Percentiles rank a stretch among this genome's conserved stretches.
Evolutionary conservation across 2,113 vertebrate genomes (phyloP).

Genomic region (Felis catus): F.catus_Fca126_mat1.0 CM031427.1:13324001-13324500

Average conservation of each 20-base stretch:
- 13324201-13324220: background rate
- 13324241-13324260: background rate
- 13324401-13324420: background rate
- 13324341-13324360: background rate
- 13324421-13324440: background rate
- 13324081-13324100: background rate
- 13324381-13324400: background rate
- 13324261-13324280: conserved; percentile 8
- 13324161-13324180: background rate
- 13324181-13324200: background rate
- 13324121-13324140: background rate
- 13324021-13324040: no score
- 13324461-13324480: background rate
- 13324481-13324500: background rate
- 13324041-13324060: background rate
- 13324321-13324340: background rate
- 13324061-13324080: background rate
- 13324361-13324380: background rate
- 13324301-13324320: background rate
- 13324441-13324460: background rate
- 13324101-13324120: background rate
- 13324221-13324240: background rate
- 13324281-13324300: background rate
- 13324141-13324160: background rate
- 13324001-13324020: no score